Base-by-base conservation (phyloP, 1,140 invertebrate genomes). In the Dendrolimus punctatus region DNA sequence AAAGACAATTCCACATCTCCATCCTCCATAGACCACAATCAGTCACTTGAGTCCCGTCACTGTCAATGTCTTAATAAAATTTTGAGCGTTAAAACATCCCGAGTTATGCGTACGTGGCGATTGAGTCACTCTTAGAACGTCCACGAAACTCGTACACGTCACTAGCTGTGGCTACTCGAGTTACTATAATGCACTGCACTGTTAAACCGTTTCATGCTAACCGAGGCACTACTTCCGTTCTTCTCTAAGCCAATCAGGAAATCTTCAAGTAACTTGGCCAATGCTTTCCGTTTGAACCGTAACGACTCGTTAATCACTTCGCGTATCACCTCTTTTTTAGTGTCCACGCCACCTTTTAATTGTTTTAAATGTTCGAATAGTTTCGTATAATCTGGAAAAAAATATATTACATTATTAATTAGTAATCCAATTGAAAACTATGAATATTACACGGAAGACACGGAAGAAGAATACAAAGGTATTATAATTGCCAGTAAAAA, bases 231-330 rank as follows among this genome's bases (percentile, higher is more conserved):
- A 60, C 73, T 88, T 46, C 87, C 87, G 58, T 88, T 88, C 61
- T 76, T 87, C 60, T 88, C 87, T 56, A 88, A 69, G 39, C 76
- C 76, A n/a, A 62, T 66, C 47, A 83, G 56, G 53, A 88, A 89
- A 58, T 89, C 83, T 70, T 89, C 87, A 38, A 91, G 75, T 10
- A 90, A 73, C 60, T 90, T 86, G 42, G 91, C 90, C 6, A 94
- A 83, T 36, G 84, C 85, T 73, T 90, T 90, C 60, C 92, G 84
- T 77, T 94, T 94, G 76, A 94, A 94, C 54, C 93, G 84, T 50
- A 90, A 71, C 8, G 92, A 92, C 83, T 94, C 93, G 53, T 89
- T 87, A 63, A 93, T 92, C 39, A 94, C 88, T 50, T 92, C 91
- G 60, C 89, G 87, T 58, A 94, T 76, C 76, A 93, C 88, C 55